Base-by-base conservation (phyloP, 2,888 invertebrate genomes). In the Gryllus longicercus region DNA sequence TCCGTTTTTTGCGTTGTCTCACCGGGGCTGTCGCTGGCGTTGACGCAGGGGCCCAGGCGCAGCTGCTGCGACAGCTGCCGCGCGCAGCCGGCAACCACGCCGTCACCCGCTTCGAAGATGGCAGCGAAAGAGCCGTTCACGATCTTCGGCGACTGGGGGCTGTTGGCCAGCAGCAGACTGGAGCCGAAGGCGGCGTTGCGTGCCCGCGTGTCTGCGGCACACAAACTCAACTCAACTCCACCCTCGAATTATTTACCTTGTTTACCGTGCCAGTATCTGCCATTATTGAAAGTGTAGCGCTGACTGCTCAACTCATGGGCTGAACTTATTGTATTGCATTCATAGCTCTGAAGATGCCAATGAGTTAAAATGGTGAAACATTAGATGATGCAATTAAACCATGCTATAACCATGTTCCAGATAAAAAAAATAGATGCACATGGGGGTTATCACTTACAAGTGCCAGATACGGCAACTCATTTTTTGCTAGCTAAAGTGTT, bases 91-190 rank as follows among this genome's bases (percentile, higher is more conserved):
- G 91, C 91, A 82, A 94, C 88, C 75, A 87, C 85, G 80, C 87
- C 87, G 77, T 85, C 86, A 81, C 86, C 86, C 83, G 87, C 93
- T 85, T 97, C 96, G 84, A 95, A 95, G 82, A 97, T 94, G 50
- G 96, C 97, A 0, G 94, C 96, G 87, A 96, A 97, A 78, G 96
- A 96, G 5, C 96, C 97, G 84, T 97, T 96, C 4, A 97, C 96
- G 79, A 98, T 95, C 89, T 98, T 98, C 0, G 98, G 98, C 10
- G 97, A 97, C 94, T 96, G 95, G 1, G 98, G 98, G 2, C 96
- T 96, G 87, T 98, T 98, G 78, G 97, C 95, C 78, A 98, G 89
- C 49, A 98, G 90, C 2, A 98, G 90, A 85, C 97, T 97, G 77
- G 98, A 96, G 74, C 98, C 98, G 85, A 97, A 98, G 74, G 95